Conservation (phyloP, 2,888 invertebrate genomes). For the Callinectes sapidus region DNA sequence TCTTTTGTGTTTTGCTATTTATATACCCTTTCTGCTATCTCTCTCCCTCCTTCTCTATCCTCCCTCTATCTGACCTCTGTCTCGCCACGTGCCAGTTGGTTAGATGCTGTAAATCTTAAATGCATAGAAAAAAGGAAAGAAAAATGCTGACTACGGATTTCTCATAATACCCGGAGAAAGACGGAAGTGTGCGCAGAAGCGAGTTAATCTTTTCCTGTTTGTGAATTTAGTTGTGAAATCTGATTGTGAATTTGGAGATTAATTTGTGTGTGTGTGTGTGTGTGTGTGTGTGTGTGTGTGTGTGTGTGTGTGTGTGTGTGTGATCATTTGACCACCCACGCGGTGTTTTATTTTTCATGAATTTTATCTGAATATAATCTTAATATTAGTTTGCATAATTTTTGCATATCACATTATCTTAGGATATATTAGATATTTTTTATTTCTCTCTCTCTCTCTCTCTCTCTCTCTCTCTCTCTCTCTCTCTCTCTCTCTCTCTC, state of each 20-base stretch:
- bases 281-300: slow-evolving; percentile 28
- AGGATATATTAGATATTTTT: not conserved
- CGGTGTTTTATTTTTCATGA: not conserved
- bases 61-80: not conserved
- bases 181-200: not conserved
- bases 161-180: not conserved
- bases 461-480: no score
- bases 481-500: no score
- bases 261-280: not conserved
- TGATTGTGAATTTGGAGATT: not conserved
- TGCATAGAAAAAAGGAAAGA: not conserved
- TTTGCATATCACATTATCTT: not conserved
- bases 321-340: not conserved
- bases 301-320: slow-evolving; percentile 22
- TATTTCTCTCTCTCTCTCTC: not conserved
- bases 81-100: not conserved
- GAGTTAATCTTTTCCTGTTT: not conserved
- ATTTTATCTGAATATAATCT: not conserved
- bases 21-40: not conserved
- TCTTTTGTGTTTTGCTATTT: no score
- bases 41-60: not conserved
- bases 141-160: not conserved
- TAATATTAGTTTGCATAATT: not conserved
- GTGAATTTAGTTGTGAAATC: not conserved
- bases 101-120: not conserved